phyloP scores from a whole-genome alignment of 2,888 invertebrate species.

The Ichneumoninae sp. region DNA sequence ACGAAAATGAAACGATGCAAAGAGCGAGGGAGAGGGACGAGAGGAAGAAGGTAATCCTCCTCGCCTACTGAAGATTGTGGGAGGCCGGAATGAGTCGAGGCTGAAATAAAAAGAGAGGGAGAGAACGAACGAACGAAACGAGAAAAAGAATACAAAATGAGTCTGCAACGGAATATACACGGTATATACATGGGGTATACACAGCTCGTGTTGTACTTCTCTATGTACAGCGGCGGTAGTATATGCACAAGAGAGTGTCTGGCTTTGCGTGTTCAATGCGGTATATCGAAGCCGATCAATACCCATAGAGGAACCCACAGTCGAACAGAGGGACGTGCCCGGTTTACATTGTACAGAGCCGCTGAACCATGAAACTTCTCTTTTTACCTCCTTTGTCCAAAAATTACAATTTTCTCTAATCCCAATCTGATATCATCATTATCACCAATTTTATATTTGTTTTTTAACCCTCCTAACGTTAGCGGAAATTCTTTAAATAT shows the following conservation, averaged over 20 bases:
- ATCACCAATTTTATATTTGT: background rate
- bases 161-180: slow-evolving; percentile 48
- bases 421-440: background rate
- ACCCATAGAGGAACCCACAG: slow-evolving; percentile 70
- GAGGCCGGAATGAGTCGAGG: slow-evolving; percentile 78
- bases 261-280: slow-evolving; percentile 66
- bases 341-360: slow-evolving; percentile 34
- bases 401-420: slow-evolving; percentile 12
- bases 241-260: slow-evolving; percentile 65
- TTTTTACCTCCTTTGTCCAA: slow-evolving; percentile 27
- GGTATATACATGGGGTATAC: slow-evolving; percentile 18
- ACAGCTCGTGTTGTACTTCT: slow-evolving; percentile 13
- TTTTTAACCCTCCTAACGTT: background rate
- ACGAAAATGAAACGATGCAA: slow-evolving; percentile 29
- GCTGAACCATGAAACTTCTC: slow-evolving; percentile 34
- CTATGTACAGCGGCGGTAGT: slow-evolving; percentile 28
- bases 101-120: slow-evolving; percentile 34
- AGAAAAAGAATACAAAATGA: slow-evolving; percentile 57
- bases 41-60: slow-evolving; percentile 80
- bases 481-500: background rate
- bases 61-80: slow-evolving; percentile 82
- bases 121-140: slow-evolving; percentile 54
- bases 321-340: slow-evolving; percentile 47
- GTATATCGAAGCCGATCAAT: slow-evolving; percentile 75
- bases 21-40: slow-evolving; percentile 69